A percentile compares a stretch with the other conserved stretches of the same genome.
Conservation (phyloP, 2,888 invertebrate species). For the Eumacrocentrus americanus region DNA sequence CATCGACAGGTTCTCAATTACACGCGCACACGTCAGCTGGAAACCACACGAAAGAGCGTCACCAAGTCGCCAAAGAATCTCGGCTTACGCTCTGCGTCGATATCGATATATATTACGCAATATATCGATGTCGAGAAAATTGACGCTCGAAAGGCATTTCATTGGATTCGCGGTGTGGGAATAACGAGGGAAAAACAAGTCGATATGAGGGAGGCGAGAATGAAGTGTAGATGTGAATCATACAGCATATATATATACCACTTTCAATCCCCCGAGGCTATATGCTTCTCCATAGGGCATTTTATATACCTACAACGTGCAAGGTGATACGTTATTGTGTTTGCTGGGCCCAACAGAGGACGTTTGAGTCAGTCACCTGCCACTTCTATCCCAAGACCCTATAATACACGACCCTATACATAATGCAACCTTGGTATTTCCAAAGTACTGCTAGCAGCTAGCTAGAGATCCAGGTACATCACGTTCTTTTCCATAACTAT, state of each 20-base stretch:
- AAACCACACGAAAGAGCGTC: constrained; percentile 23
- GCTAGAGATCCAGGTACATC: constrained; percentile 12
- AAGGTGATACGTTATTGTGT: constrained; percentile 20
- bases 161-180: constrained; percentile 16
- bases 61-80: constrained; percentile 24
- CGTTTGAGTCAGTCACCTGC: constrained; percentile 3
- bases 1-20: constrained; percentile 19
- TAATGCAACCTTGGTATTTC: background rate
- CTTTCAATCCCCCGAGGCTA: background rate
- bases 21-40: constrained; percentile 21
- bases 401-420: background rate
- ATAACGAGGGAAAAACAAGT: background rate
- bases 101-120: constrained; percentile 21
- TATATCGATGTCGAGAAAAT: constrained; percentile 23
- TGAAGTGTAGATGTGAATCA: background rate
- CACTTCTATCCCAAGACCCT: background rate
- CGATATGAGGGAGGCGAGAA: background rate
- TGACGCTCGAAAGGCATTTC: constrained; percentile 12
- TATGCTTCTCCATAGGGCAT: background rate
- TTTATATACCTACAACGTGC: constrained; percentile 1
- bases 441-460: background rate
- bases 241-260: background rate
- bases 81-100: constrained; percentile 22
- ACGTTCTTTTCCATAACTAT: background rate
- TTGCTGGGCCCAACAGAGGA: background rate